Conservation (phyloP, 2,797 vertebrate species). For the Thamnophis elegans region DNA sequence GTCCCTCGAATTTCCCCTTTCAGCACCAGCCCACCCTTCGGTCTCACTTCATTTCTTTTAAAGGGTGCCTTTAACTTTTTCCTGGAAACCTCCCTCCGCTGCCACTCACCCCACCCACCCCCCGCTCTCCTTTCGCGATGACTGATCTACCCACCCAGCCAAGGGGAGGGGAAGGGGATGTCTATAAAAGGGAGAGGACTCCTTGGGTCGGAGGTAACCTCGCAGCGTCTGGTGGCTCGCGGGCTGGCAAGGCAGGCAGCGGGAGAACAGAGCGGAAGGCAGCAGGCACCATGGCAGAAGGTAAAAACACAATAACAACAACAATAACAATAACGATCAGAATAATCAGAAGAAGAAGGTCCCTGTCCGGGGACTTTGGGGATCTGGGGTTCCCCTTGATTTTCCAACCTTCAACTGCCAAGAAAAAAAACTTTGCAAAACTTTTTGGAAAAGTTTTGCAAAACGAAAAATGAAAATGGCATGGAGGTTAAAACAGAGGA, state of each 20-base stretch:
- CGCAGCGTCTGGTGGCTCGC: not conserved
- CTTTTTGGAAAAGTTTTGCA: too few relatives aligned
- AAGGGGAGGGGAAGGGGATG: constrained; percentile 20
- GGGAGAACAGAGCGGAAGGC: not conserved
- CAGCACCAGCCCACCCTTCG: not conserved
- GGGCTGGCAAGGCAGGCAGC: not conserved
- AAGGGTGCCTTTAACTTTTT: constrained; percentile 18
- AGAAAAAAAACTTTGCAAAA: not conserved
- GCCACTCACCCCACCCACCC: not conserved
- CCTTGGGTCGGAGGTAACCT: not conserved
- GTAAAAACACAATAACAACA: not conserved
- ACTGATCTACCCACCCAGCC: not conserved
- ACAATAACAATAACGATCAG: too few relatives aligned
- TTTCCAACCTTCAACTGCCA: too few relatives aligned
- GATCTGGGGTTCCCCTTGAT: not conserved
- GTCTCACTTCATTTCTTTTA: not conserved
- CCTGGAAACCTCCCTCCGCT: constrained; percentile 36
- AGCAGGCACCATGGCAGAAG: constrained; percentile 21
- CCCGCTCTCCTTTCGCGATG: not conserved
- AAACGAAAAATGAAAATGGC: not conserved
- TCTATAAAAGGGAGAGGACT: constrained; percentile 33
- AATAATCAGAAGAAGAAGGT: fast-evolving
- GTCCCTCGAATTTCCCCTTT: too few relatives aligned
- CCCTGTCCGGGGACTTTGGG: not conserved
- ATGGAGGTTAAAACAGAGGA: not conserved